phyloP scores from a whole-genome alignment of 1,140 invertebrate genomes.

The Aphelenchoides fujianensis region DNA sequence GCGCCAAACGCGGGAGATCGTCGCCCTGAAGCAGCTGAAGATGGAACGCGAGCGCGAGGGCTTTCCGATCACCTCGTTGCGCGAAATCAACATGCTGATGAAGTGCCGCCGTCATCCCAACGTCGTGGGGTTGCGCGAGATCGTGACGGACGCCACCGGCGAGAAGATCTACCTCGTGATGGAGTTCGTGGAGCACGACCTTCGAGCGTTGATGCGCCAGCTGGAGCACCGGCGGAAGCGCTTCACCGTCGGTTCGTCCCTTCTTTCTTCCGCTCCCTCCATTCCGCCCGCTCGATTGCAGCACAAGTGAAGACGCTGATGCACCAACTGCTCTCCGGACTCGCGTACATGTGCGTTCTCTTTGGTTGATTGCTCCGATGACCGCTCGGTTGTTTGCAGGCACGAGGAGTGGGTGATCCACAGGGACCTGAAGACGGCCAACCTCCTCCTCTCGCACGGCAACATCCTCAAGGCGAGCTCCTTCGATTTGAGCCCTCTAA shows the following conservation, averaged over 20 bases:
- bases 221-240: conserved; percentile 78
- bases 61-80: conserved; percentile 93
- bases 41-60: conserved; percentile 99
- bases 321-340: conserved; percentile 82
- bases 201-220: conserved; percentile 95
- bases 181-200: conserved; percentile 98
- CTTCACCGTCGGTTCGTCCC: conserved; percentile 72
- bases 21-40: conserved; percentile 92
- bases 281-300: conserved; percentile 46
- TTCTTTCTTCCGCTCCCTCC: conserved; percentile 13
- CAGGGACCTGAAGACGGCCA: conserved; percentile 94
- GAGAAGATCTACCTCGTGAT: conserved; percentile 99
- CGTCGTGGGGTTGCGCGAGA: conserved; percentile 83
- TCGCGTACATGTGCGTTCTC: conserved; percentile 82
- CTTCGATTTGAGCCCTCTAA: conserved; percentile 25
- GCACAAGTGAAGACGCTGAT: conserved; percentile 94
- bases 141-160: conserved; percentile 66
- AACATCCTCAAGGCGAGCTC: conserved; percentile 72
- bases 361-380: no score
- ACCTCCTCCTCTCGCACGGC: conserved; percentile 87
- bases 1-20: conserved; percentile 91
- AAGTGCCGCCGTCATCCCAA: conserved; percentile 90
- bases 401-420: conserved; percentile 99
- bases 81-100: conserved; percentile 93
- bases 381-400: no score